Evolutionary conservation across 2,888 invertebrate species (phyloP).

Genomic region (Dasypolia templi): DNA sequence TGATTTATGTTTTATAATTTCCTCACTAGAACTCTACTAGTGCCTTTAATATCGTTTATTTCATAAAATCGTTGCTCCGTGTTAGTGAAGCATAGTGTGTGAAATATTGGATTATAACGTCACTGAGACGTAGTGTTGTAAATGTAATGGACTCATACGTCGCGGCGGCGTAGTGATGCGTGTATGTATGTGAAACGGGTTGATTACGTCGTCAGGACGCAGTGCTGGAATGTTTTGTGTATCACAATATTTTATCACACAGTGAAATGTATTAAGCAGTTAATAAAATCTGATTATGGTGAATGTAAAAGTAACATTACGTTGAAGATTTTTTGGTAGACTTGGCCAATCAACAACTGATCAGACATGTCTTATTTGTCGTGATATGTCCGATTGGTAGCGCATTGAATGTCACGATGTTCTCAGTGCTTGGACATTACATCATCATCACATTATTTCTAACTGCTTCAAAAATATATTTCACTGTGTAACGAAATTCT

Average conservation of each 20-base stretch:
- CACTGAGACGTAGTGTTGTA: slow-evolving; percentile 41
- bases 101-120: slow-evolving; percentile 63
- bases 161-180: slow-evolving; percentile 34
- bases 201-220: slow-evolving; percentile 25
- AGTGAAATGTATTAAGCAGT: slow-evolving; percentile 38
- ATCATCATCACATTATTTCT: not conserved
- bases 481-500: slow-evolving; percentile 34
- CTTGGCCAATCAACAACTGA: not conserved
- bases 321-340: not conserved
- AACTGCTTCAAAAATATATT: slow-evolving; percentile 14
- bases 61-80: slow-evolving; percentile 80
- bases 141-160: slow-evolving; percentile 55
- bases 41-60: slow-evolving; percentile 83
- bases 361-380: not conserved
- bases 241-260: slow-evolving; percentile 38
- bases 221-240: slow-evolving; percentile 35
- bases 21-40: slow-evolving; percentile 86
- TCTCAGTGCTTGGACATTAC: not conserved
- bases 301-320: not conserved
- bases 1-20: slow-evolving; percentile 47
- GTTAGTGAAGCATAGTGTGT: slow-evolving; percentile 84
- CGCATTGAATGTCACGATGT: not conserved
- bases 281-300: slow-evolving; percentile 10
- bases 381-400: not conserved
- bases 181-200: slow-evolving; percentile 18